Conservation (phyloP, 30 jellyfish, hydroid and myxozoan genomes). For the Pseudorhiza aurosa region DNA sequence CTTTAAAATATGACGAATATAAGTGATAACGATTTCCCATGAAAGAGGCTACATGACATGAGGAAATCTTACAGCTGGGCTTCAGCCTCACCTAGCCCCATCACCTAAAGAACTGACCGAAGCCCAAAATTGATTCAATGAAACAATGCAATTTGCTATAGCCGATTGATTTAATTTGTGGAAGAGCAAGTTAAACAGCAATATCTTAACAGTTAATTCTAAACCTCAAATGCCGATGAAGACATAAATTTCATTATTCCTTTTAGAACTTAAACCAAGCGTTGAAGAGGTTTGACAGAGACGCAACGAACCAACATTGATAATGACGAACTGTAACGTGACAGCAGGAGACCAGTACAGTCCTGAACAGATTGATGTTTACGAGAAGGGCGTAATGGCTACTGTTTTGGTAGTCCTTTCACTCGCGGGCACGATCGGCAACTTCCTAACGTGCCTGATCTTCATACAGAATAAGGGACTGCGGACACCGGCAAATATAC, state of each 20-base stretch:
- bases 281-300: background rate
- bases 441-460: slow-evolving; percentile 31
- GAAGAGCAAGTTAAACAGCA: too few species aligned
- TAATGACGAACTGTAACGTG: slow-evolving; percentile 8
- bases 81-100: too few species aligned
- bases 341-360: background rate
- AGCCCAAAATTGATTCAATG: too few species aligned
- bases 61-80: too few species aligned
- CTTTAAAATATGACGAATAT: too few species aligned
- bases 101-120: too few species aligned
- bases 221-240: background rate
- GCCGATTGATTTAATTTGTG: too few species aligned
- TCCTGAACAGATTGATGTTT: background rate
- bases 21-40: too few species aligned
- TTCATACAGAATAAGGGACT: slow-evolving; percentile 31
- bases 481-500: slow-evolving; percentile 45
- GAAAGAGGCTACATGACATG: too few species aligned
- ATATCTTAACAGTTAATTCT: too few species aligned
- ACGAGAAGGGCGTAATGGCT: slow-evolving; percentile 35
- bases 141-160: too few species aligned
- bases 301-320: background rate
- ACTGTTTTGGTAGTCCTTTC: slow-evolving; percentile 3
- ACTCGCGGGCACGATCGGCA: slow-evolving; percentile 65
- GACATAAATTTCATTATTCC: background rate
- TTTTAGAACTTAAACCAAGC: background rate